Percentiles rank a stretch among this genome's conserved stretches.
These are phyloP conservation scores for Acromyrmex echinatior DNA, from an alignment of 1,140 invertebrate genomes.

Conservation along the genomic window DNA sequence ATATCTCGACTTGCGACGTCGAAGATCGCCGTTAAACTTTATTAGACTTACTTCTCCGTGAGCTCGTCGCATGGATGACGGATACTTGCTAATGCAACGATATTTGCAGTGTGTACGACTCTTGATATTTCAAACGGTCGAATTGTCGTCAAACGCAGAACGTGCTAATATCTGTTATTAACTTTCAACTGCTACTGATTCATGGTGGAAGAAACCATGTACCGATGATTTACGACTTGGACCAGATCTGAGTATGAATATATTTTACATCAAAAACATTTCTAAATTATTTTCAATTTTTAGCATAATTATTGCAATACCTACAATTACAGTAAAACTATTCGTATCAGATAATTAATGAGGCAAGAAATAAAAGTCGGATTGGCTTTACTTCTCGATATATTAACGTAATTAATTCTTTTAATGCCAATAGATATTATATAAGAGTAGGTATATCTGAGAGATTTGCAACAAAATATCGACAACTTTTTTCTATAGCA, in stretches of 20 bases:
- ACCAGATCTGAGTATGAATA: neutral
- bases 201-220: too few species aligned
- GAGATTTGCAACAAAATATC: neutral
- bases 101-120: neutral
- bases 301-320: neutral
- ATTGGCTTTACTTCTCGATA: neutral
- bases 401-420: neutral
- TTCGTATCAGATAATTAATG: neutral
- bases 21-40: slow-evolving; percentile 61
- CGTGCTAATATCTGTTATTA: slow-evolving; percentile 14
- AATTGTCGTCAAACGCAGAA: neutral
- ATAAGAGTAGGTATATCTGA: neutral
- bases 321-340: neutral
- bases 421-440: neutral
- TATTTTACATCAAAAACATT: neutral
- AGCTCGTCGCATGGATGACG: neutral
- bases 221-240: neutral
- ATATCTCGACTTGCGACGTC: slow-evolving; percentile 22
- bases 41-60: slow-evolving; percentile 11
- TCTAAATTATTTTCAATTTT: neutral
- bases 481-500: neutral
- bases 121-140: slow-evolving; percentile 12
- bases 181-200: neutral
- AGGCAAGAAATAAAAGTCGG: neutral
- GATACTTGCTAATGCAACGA: neutral